Percentiles rank a stretch among this genome's conserved stretches.
Conservation (phyloP, 2,888 invertebrate species). For the Eupithecia inturbata region DNA sequence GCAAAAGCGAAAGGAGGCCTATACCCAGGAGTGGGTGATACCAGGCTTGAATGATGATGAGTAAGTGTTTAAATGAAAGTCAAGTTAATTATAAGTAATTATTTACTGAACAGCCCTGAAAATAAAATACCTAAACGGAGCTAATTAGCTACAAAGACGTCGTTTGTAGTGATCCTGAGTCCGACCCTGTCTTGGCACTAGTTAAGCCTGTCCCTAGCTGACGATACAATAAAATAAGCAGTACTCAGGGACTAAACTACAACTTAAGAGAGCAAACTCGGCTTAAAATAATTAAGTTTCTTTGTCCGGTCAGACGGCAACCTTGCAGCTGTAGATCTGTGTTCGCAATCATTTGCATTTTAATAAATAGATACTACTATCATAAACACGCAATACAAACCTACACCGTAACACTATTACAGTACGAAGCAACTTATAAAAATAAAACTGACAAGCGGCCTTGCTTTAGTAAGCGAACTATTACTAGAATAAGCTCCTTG, state of each 20-base stretch:
- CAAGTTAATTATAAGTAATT: background rate
- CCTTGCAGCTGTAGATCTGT: slow-evolving; percentile 43
- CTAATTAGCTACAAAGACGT: slow-evolving; percentile 3
- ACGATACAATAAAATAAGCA: slow-evolving; percentile 79
- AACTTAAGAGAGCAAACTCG: slow-evolving; percentile 73
- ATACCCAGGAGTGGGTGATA: background rate
- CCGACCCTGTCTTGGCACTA: slow-evolving; percentile 49
- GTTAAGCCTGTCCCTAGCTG: slow-evolving; percentile 68
- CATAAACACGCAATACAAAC: background rate
- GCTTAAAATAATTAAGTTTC: slow-evolving; percentile 81
- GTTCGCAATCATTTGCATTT: slow-evolving; percentile 10
- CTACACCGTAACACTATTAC: background rate
- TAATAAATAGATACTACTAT: background rate
- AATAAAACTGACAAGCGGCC: background rate
- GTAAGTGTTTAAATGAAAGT: background rate
- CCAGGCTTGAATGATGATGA: background rate
- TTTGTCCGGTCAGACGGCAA: slow-evolving; percentile 67
- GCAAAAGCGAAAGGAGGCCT: background rate
- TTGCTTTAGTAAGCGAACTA: background rate
- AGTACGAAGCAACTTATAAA: background rate
- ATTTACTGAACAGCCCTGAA: background rate
- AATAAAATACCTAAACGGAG: background rate
- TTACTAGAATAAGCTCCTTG: background rate
- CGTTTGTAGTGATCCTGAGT: slow-evolving; percentile 14
- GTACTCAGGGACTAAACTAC: slow-evolving; percentile 69